Percentiles rank a stretch among this genome's conserved stretches.
Conservation (phyloP, 2,113 vertebrate species). For the Dromaius novaehollandiae region DNA sequence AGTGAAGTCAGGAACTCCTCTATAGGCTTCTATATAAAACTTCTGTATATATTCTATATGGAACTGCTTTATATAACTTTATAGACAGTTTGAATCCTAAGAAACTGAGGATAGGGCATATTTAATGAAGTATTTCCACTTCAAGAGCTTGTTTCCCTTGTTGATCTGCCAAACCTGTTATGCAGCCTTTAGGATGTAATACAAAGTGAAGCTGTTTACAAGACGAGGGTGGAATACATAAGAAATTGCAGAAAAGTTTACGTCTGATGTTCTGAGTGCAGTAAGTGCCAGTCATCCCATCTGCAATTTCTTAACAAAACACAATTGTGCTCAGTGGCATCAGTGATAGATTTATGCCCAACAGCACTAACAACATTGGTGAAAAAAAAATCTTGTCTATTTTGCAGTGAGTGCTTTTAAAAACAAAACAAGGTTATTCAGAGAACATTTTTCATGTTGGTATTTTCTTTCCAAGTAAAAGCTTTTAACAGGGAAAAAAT, state of each 20-base stretch:
- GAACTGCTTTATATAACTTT: background rate
- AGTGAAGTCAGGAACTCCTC: rapidly evolving
- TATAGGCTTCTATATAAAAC: background rate
- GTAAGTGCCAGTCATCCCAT: rapidly evolving
- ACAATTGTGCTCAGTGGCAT: rapidly evolving
- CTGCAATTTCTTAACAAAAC: background rate
- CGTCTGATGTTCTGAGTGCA: background rate
- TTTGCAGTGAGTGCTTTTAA: background rate
- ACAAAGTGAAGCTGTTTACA: background rate
- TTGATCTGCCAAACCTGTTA: background rate
- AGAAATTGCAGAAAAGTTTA: background rate
- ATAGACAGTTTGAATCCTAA: background rate
- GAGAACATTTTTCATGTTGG: background rate
- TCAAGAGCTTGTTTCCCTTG: background rate
- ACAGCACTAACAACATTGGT: background rate
- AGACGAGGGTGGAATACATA: background rate
- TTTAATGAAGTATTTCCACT: background rate
- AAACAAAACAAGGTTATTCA: background rate
- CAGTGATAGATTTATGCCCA: rapidly evolving
- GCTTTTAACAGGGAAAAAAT: background rate
- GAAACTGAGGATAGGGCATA: background rate
- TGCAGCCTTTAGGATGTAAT: background rate
- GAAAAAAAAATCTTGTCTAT: no score
- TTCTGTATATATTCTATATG: background rate
- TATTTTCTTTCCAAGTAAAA: background rate